Conservation (phyloP, 2,797 vertebrate genomes). For the Menidia menidia region DNA sequence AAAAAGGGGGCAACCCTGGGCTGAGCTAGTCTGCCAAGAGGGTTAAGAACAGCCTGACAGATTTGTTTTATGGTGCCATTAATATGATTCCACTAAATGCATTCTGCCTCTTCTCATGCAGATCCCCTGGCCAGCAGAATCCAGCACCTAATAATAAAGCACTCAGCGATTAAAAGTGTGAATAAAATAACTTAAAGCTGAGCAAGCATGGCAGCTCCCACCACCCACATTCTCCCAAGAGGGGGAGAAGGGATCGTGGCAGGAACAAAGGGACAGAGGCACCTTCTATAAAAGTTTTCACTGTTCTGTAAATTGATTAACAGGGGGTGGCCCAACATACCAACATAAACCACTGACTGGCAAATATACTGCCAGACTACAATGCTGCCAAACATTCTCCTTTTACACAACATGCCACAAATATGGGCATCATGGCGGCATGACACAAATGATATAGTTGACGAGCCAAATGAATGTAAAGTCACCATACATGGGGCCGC, state of each 20-base stretch:
- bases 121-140: conserved; percentile 80
- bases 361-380: conserved; percentile 62
- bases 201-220: conserved; percentile 81
- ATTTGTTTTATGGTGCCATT: conserved; percentile 84
- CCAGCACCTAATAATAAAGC: conserved; percentile 87
- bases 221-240: conserved; percentile 83
- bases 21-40: conserved; percentile 75
- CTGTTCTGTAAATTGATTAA: conserved; percentile 85
- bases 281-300: conserved; percentile 79
- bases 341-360: conserved; percentile 73
- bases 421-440: conserved; percentile 47
- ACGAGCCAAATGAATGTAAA: conserved; percentile 49
- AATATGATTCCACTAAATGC: conserved; percentile 85
- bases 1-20: conserved; percentile 74
- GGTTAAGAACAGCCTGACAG: conserved; percentile 84
- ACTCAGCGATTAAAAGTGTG: conserved; percentile 87
- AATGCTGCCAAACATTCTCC: conserved; percentile 61
- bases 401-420: conserved; percentile 45
- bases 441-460: conserved; percentile 45
- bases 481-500: conserved; percentile 31
- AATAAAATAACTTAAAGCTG: conserved; percentile 86
- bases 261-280: conserved; percentile 85
- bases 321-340: conserved; percentile 66
- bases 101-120: conserved; percentile 79
- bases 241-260: conserved; percentile 69